These are phyloP conservation scores for Lasius fuliginosus DNA, from an alignment of 2,888 invertebrate genomes.

Conservation along the genomic window DNA sequence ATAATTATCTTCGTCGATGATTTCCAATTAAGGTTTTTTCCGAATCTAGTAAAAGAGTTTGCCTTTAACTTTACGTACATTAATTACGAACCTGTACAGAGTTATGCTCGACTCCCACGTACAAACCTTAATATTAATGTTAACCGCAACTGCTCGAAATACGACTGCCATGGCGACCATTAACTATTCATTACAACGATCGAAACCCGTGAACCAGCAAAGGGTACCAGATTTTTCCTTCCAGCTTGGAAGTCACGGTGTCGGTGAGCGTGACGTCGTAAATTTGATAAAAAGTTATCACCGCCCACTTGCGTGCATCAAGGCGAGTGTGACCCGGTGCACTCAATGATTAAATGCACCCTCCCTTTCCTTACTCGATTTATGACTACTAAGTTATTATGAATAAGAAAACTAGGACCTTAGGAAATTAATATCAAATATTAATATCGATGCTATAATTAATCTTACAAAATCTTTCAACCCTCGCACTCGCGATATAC, in stretches of 20 bases:
- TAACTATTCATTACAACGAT: conserved; percentile 5
- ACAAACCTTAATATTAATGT: background rate
- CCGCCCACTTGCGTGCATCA: background rate
- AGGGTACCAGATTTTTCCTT: conserved; percentile 1
- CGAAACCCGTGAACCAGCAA: background rate
- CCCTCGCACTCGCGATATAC: background rate
- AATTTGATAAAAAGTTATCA: conserved; percentile 13
- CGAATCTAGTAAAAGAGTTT: too few relatives aligned
- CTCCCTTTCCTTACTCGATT: background rate
- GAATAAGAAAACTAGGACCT: background rate
- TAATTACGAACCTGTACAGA: background rate
- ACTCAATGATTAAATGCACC: background rate
- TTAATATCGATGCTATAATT: background rate
- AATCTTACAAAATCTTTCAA: background rate
- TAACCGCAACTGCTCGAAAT: background rate
- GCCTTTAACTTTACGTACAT: too few relatives aligned
- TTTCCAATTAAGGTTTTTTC: too few relatives aligned
- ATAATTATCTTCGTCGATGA: too few relatives aligned
- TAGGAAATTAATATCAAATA: background rate
- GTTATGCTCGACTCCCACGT: background rate
- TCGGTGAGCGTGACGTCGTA: background rate
- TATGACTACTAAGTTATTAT: background rate
- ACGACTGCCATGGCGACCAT: background rate
- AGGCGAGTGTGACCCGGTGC: conserved; percentile 7
- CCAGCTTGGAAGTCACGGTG: background rate